Evolutionary conservation across 2,888 invertebrate species (phyloP), one percentile per base, ranked within the genome.

Genomic region (Opisthograptis luteolata): DNA sequence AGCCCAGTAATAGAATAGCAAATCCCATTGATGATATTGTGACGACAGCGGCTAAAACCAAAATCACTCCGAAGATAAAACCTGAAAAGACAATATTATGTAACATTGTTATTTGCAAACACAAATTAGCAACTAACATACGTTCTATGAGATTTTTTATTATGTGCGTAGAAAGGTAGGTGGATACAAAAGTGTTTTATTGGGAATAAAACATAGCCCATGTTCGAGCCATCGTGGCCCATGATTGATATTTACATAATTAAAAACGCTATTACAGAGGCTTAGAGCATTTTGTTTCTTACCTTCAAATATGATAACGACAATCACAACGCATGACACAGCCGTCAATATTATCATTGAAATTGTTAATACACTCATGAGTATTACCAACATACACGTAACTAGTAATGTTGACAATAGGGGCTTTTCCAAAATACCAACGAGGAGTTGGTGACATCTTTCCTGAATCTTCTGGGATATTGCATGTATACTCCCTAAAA

Each of bases 251-350:
- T n/a, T n/a, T n/a, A n/a, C n/a, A n/a, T n/a, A n/a, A n/a, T n/a
- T n/a, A n/a, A n/a, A n/a, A n/a, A n/a, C n/a, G n/a, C n/a, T n/a
- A n/a, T n/a, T n/a, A n/a, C n/a, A n/a, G n/a, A n/a, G n/a, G n/a
- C n/a, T n/a, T n/a, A n/a, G n/a, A n/a, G n/a, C n/a, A n/a, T n/a
- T n/a, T n/a, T n/a, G n/a, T 4, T 10, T 48, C 63, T 66, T 67
- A 84, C 84, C 82, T 84, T 82, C 79, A 30, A 81, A 37, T 14
- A 83, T 47, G 2, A 82, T 47, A 24, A 84, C 69, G 1, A 66
- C 42, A 6, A 64, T 2, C 20, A 70, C 40, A 9, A 73, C 30
- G 49, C 70, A 57, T 3, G 69, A 32, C 3, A 77, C 73, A 45
- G 60, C 70, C 31, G 59, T 7, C 15, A 74, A 9, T 43, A 66